Conservation (phyloP, 1,140 invertebrate genomes). For the Philaenus spumarius region DNA sequence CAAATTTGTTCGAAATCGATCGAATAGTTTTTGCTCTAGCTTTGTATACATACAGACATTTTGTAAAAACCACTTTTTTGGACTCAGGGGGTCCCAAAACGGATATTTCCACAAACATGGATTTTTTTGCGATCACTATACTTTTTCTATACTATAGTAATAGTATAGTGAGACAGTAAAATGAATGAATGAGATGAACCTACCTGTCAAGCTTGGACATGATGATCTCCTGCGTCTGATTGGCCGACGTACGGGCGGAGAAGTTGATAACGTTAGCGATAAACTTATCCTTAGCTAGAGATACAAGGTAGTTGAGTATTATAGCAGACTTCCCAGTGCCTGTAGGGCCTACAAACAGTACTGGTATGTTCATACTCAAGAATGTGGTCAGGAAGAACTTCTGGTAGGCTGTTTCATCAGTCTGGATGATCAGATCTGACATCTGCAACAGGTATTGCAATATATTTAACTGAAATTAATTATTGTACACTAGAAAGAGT, state of each 20-base stretch:
- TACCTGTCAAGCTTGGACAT: slow-evolving; percentile 88
- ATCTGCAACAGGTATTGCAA: slow-evolving; percentile 40
- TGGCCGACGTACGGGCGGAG: slow-evolving; percentile 80
- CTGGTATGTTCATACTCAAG: slow-evolving; percentile 52
- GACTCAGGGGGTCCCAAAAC: too few species aligned
- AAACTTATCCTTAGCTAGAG: slow-evolving; percentile 72
- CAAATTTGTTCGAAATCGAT: too few species aligned
- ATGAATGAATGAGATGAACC: too few species aligned
- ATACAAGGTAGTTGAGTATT: slow-evolving; percentile 68
- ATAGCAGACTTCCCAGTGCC: slow-evolving; percentile 93
- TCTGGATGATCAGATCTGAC: slow-evolving; percentile 77
- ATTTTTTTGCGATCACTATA: too few species aligned
- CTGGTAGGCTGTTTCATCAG: slow-evolving; percentile 76
- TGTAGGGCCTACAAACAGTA: slow-evolving; percentile 87
- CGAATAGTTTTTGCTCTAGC: too few species aligned
- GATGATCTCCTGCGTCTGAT: slow-evolving; percentile 84
- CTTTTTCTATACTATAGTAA: too few species aligned
- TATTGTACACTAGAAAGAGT: too few species aligned
- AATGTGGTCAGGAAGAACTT: slow-evolving; percentile 66
- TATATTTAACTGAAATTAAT: too few species aligned
- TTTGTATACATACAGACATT: too few species aligned
- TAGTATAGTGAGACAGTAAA: too few species aligned
- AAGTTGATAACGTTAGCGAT: slow-evolving; percentile 85
- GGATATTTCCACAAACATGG: too few species aligned
- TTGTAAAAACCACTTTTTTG: too few species aligned